Conservation (phyloP, 2,797 vertebrate species). For the Halcyon chelicuti region DNA sequence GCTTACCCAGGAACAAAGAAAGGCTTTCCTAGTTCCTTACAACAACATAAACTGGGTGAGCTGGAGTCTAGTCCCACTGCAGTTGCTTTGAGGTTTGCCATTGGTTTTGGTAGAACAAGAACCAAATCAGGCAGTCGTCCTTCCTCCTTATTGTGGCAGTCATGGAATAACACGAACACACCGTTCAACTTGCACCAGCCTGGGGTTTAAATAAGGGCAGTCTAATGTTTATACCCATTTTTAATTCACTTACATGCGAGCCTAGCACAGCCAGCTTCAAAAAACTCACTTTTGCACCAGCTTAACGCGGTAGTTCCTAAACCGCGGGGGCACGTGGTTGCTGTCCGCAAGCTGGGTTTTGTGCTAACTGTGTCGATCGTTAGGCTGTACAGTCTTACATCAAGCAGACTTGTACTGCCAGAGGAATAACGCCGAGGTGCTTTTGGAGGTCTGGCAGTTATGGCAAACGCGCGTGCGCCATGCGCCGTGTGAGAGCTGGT, state of each 20-base stretch:
- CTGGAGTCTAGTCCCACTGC: neutral
- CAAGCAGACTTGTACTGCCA: neutral
- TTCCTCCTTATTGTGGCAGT: neutral
- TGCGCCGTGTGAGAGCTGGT: neutral
- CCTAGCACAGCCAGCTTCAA: neutral
- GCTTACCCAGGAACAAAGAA: neutral
- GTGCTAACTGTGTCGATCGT: neutral
- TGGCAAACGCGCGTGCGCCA: neutral
- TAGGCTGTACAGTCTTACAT: neutral
- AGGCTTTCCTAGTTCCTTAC: neutral
- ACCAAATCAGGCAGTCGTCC: neutral
- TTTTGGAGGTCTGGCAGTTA: neutral
- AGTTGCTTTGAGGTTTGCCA: neutral
- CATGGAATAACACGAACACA: neutral
- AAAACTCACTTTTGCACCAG: slow-evolving; percentile 21
- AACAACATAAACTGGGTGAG: neutral
- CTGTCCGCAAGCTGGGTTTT: neutral
- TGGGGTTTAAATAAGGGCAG: neutral
- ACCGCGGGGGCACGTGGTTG: neutral
- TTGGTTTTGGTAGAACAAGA: neutral
- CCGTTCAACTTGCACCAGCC: neutral
- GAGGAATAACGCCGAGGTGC: neutral
- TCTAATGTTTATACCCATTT: neutral
- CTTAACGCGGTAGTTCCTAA: neutral
- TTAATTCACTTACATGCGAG: neutral